Percentiles rank a stretch among this genome's conserved stretches.
Conservation (phyloP, 2,797 vertebrate species). For the Pantherophis alleghaniensis region DNA sequence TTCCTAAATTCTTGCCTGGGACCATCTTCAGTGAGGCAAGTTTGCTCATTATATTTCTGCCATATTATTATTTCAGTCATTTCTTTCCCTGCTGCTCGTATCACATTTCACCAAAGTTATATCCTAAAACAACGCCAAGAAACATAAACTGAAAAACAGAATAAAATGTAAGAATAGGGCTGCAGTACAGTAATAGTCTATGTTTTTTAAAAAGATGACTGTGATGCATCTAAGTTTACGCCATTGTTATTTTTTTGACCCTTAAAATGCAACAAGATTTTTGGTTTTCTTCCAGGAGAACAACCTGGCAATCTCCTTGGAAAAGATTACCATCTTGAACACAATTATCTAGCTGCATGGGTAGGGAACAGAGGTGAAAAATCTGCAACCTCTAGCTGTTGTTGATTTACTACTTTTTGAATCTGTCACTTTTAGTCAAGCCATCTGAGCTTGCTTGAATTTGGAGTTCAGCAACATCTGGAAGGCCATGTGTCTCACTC, state of each 20-base stretch:
- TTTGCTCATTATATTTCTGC: background rate
- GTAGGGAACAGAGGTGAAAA: background rate
- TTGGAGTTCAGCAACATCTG: background rate
- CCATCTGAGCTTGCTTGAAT: background rate
- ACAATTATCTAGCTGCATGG: background rate
- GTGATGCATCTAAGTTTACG: background rate
- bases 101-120: background rate
- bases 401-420: background rate
- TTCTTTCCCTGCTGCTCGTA: background rate
- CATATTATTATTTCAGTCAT: background rate
- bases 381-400: background rate
- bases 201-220: background rate
- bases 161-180: background rate
- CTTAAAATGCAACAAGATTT: background rate
- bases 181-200: background rate
- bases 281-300: background rate
- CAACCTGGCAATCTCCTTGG: background rate
- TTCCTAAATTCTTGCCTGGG: background rate
- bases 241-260: background rate
- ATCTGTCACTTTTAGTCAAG: background rate
- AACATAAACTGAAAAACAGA: background rate
- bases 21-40: background rate
- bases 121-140: background rate
- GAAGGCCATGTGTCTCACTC: background rate
- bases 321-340: background rate